Evolutionary conservation across 2,888 invertebrate species (phyloP).

Genomic region (Tetanocera ferruginea): DNA sequence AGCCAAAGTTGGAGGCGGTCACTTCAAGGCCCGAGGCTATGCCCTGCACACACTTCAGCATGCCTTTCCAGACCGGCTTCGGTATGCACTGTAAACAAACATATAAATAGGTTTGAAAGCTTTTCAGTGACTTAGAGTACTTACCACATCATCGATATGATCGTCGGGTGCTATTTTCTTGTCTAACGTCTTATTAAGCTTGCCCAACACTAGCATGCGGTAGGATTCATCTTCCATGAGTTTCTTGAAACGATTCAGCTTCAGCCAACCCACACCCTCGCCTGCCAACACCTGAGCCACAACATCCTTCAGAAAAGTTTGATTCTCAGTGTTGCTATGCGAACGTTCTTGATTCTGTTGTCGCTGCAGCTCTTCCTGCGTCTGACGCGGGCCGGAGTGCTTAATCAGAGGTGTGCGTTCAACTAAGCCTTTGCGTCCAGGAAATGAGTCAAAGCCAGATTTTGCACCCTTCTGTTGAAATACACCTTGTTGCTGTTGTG

Average conservation of each 20-base stretch:
- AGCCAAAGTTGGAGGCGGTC: slow-evolving; percentile 91
- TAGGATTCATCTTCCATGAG: slow-evolving; percentile 99
- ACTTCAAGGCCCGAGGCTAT: slow-evolving; percentile 91
- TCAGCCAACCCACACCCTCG: slow-evolving; percentile 90
- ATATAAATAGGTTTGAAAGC: not conserved
- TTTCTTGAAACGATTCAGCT: slow-evolving; percentile 91
- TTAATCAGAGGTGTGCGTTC: slow-evolving; percentile 91
- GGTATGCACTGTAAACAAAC: slow-evolving; percentile 77
- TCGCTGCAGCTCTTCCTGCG: slow-evolving; percentile 78
- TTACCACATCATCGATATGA: slow-evolving; percentile 97
- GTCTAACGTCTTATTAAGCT: slow-evolving; percentile 93
- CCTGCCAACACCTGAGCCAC: slow-evolving; percentile 70
- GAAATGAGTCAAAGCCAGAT: slow-evolving; percentile 79
- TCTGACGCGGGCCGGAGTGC: slow-evolving; percentile 79
- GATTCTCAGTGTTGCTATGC: slow-evolving; percentile 89
- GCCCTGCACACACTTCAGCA: slow-evolving; percentile 91
- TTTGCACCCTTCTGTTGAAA: slow-evolving; percentile 59
- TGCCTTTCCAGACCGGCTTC: slow-evolving; percentile 95
- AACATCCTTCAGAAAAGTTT: slow-evolving; percentile 92
- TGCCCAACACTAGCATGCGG: slow-evolving; percentile 93
- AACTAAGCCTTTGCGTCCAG: slow-evolving; percentile 85
- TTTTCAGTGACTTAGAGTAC: slow-evolving; percentile 59
- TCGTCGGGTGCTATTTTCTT: slow-evolving; percentile 95
- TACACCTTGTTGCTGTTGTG: slow-evolving; percentile 49
- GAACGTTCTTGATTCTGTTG: slow-evolving; percentile 79